These are phyloP conservation scores for Calephelis virginiensis DNA, from an alignment of 1,140 invertebrate genomes.

Conservation along the genomic window DNA sequence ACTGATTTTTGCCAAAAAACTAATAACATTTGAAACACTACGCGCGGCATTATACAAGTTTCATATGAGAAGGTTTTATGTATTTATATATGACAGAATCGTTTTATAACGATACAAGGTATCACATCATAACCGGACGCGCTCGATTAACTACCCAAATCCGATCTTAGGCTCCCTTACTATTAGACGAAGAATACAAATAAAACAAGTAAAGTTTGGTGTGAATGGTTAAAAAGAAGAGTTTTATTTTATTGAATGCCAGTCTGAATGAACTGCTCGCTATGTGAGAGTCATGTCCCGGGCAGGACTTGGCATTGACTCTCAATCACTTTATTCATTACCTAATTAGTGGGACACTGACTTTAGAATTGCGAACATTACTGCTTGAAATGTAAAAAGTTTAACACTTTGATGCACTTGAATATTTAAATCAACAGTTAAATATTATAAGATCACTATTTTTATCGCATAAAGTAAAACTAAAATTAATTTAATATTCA, in stretches of 20 bases:
- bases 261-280: constrained; percentile 8
- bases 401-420: background rate
- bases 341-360: constrained; percentile 1
- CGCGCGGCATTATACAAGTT: no score
- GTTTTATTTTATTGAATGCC: constrained; percentile 13
- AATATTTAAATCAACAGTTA: background rate
- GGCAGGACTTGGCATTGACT: constrained; percentile 1
- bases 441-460: background rate
- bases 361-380: background rate
- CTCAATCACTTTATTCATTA: constrained; percentile 5
- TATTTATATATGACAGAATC: no score
- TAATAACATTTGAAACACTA: no score
- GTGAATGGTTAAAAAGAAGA: constrained; percentile 12
- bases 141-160: no score
- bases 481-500: background rate
- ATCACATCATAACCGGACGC: no score
- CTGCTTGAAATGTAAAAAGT: constrained; percentile 1
- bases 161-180: no score
- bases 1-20: no score
- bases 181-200: constrained; percentile 18
- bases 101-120: no score
- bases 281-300: constrained; percentile 14
- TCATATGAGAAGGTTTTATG: no score
- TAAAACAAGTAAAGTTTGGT: constrained; percentile 8
- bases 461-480: background rate